A percentile compares a stretch with the other conserved stretches of the same genome.
Evolutionary conservation across 2,888 invertebrate species (phyloP).

Genomic region (Lymantria monacha): DNA sequence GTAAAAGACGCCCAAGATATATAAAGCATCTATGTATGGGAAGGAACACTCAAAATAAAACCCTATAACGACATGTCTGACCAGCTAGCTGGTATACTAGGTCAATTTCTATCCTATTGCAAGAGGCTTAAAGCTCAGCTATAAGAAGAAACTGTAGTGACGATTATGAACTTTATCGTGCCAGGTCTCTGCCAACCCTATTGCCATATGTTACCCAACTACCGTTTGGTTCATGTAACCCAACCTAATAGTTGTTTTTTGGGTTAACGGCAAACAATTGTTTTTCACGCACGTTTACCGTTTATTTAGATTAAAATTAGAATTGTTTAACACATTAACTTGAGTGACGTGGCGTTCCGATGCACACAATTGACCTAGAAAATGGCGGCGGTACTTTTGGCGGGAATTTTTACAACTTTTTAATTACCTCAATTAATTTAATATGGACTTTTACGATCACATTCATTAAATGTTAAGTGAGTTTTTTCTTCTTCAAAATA

Average conservation of each 20-base stretch:
- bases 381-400: slow-evolving; percentile 12
- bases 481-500: too few relatives aligned
- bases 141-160: too few relatives aligned
- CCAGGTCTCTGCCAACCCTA: background rate
- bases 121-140: too few relatives aligned
- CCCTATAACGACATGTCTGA: too few relatives aligned
- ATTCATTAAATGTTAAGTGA: too few relatives aligned
- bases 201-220: slow-evolving; percentile 8
- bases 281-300: slow-evolving; percentile 31
- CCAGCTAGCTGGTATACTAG: too few relatives aligned
- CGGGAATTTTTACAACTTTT: slow-evolving; percentile 7
- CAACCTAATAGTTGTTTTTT: slow-evolving; percentile 20
- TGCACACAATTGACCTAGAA: slow-evolving; percentile 27
- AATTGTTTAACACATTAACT: slow-evolving; percentile 38
- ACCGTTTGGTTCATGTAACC: slow-evolving; percentile 19
- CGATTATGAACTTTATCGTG: too few relatives aligned
- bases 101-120: too few relatives aligned
- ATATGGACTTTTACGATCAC: too few relatives aligned
- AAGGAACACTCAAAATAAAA: too few relatives aligned
- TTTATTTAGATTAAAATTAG: slow-evolving; percentile 41
- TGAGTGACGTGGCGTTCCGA: slow-evolving; percentile 29
- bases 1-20: too few relatives aligned
- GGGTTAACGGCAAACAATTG: slow-evolving; percentile 38
- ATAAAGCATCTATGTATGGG: too few relatives aligned
- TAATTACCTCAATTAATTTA: background rate